Evolutionary conservation across 2,888 invertebrate genomes (phyloP), one percentile per base, ranked within the genome.

Genomic region (Coecobrya sp.): DNA sequence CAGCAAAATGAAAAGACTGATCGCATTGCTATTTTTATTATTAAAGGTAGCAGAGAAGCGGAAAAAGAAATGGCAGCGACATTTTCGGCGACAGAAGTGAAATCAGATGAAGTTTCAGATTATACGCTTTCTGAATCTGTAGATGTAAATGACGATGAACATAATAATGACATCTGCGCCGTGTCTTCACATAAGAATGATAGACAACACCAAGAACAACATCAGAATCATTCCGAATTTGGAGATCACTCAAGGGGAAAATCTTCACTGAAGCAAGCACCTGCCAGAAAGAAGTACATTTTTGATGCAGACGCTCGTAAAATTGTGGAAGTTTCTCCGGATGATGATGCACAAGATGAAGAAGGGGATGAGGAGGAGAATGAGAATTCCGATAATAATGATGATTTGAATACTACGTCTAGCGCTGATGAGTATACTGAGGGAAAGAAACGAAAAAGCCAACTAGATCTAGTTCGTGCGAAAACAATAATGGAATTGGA

Each of bases 401-500:
- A 62, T 52, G 86, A 86, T 91, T 62, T 81, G 73, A 91, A 86
- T 91, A 87, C 65, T 52, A 27, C 62, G 13, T 36, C 36, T 76
- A 49, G 27, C 45, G 73, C 45, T 82, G 91, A 91, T 27, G 88
- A 55, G 13, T 49, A 5, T 27, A 19, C 8, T 25, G 86, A 59
- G 10, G 19, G 81, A 59, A 62, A 25, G 55, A 73, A 82, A 30
- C 16, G 68, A 16, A 79, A 62, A 68, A 89, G 91, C 42, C 87
- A 90, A 86, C 30, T 93, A 88, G 93, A 90, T 68, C 22, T 89
- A 16, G 90, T 92, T n/a, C 85, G 93, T n/a, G 76, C 92, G 62
- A 89, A 93, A 55, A 91, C 93, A 73, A 59, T 88, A 84, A 86
- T 86, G 79, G 93, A 93, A 70, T 52, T 93, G 76, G 87, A 90